Evolutionary conservation across 2,888 invertebrate genomes (phyloP).

Genomic region (Diarsia rubi): DNA sequence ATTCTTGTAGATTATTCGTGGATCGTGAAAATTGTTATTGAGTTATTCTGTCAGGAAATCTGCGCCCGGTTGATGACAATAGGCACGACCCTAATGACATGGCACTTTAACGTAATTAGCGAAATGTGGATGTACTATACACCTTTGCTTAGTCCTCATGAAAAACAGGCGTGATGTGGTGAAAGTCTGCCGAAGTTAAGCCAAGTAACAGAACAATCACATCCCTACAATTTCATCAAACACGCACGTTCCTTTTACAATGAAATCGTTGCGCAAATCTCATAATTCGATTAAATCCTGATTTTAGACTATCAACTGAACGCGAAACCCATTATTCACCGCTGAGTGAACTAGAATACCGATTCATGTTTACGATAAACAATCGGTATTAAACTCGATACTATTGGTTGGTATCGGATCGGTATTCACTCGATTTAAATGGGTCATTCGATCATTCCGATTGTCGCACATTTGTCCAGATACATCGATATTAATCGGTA

Average conservation of each 20-base stretch:
- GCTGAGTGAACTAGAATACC: conserved; percentile 57
- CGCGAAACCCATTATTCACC: conserved; percentile 61
- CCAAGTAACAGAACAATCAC: not conserved
- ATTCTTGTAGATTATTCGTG: too few relatives aligned
- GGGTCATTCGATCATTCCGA: conserved; percentile 69
- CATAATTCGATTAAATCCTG: conserved; percentile 49
- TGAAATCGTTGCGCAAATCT: conserved; percentile 41
- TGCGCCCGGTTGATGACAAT: not conserved
- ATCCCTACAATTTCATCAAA: conserved; percentile 8
- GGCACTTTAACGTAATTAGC: not conserved
- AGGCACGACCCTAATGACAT: not conserved
- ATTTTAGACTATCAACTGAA: conserved; percentile 56
- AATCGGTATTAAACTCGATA: conserved; percentile 67
- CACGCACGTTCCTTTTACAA: conserved; percentile 25
- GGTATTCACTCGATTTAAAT: conserved; percentile 66
- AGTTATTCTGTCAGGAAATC: too few relatives aligned
- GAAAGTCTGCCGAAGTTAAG: not conserved
- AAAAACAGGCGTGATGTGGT: too few relatives aligned
- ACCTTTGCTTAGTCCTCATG: too few relatives aligned
- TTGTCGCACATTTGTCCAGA: conserved; percentile 64
- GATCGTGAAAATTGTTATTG: too few relatives aligned
- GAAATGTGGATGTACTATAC: too few relatives aligned
- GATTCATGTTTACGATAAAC: conserved; percentile 64
- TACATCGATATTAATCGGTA: conserved; percentile 53
- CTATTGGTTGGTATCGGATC: conserved; percentile 46